Evolutionary conservation across 2,113 vertebrate species (phyloP), one percentile per base, ranked within the genome.

Genomic region (Illadopsis cleaveri): DNA sequence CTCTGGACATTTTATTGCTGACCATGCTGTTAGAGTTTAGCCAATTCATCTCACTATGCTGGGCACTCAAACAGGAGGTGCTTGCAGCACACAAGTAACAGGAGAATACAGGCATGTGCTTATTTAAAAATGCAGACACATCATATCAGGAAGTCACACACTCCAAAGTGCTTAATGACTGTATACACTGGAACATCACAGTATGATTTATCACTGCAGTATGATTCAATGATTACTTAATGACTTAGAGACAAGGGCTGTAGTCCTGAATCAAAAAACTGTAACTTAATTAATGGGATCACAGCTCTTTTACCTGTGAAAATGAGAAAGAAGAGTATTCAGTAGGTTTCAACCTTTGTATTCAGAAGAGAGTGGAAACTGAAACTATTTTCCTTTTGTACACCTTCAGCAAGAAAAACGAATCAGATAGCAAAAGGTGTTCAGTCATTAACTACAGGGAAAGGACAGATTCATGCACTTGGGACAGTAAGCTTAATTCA

Each of bases 81-180:
- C 82, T 54, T 94, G 86, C 68, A 10, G 24, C 81, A 86, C 56
- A 84, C 61, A 76, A 76, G 73, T 73, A 89, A 93, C 91, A 94
- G 96, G 88, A 28, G 78, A 93, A 83, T 65, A 88, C 19, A 75
- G 90, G 56, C 90, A 81, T 85, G 76, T 92, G 94, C 94, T 98
- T 86, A 94, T 94, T 82, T 84, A 44, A 88, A 86, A 83, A 82
- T 33, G 53, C 83, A 69, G 92, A 93, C 47, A 78, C 18, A 56
- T 86, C 92, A 54, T 85, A 87, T 95, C 94, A 53, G 50, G 62
- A 90, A 94, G 71, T 83, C 93, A 89, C 10, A 10, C 85, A 86
- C 82, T 86, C 53, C 93, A 69, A 93, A 96, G 93, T 94, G 88
- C 88, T 96, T 94, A 96, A 95, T 94, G 65, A 51, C 51, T 94